Base-by-base conservation (phyloP, 2,888 invertebrate genomes). In the Caenorhabditis japonica region DNA sequence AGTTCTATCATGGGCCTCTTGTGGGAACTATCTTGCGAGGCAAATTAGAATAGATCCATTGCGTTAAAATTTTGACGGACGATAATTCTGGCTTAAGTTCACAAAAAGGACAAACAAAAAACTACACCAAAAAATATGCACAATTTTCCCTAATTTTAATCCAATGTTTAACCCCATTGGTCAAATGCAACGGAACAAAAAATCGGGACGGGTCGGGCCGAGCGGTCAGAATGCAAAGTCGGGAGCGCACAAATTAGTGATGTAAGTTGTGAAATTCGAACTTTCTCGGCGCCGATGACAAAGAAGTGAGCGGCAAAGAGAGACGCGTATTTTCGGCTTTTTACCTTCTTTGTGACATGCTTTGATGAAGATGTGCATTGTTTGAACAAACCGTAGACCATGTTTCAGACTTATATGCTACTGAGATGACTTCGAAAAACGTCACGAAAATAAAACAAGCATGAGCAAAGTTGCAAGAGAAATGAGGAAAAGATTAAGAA, bases 231-330 rank as follows among this genome's bases (percentile, higher is more conserved):
- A 25, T 25, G 64, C 41, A 47, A 43, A 30, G 46, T 3, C 21
- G n/a, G 17, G 43, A 56, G 55, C 43, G 55, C 55, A 64, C 64
- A 64, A 64, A 64, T 64, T 64, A 64, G 64, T 64, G 64, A 56
- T 56, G 64, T 64, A 64, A 64, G 64, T 64, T 64, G 64, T 64
- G 64, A 64, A 64, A 64, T 64, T 64, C 64, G 64, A 64, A 64
- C 64, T 64, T 30, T 30, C 10, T 5, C 30, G n/a, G n/a, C n/a
- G n/a, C n/a, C n/a, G 38, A 46, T 46, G 47, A 46, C 55, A 46
- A 58, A 58, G 41, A 64, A n/a, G n/a, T n/a, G n/a, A 34, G 39
- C 53, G 64, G 56, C 64, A 64, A 64, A 55, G 47, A 47, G 23
- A 52, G 2, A 12, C 41, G 55, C 64, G 55, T 64, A 55, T 64